These are phyloP conservation scores for Apodemia duryi DNA, from an alignment of 2,888 invertebrate species.

Conservation along the genomic window DNA sequence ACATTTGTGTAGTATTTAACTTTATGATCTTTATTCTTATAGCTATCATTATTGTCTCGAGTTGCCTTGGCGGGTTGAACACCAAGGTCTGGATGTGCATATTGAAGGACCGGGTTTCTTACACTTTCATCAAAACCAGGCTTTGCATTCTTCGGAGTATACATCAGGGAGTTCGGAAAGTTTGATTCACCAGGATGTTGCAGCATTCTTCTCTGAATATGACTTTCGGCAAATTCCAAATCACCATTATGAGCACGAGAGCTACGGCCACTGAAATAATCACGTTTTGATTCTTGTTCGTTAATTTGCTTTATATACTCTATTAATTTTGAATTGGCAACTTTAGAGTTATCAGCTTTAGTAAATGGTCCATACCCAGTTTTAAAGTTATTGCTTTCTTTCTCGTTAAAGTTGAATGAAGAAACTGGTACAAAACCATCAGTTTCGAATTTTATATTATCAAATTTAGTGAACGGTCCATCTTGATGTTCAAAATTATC, in stretches of 20 bases:
- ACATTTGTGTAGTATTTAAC: slow-evolving; percentile 74
- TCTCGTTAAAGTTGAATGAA: slow-evolving; percentile 64
- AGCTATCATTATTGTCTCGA: slow-evolving; percentile 56
- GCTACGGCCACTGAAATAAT: slow-evolving; percentile 78
- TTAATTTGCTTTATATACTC: slow-evolving; percentile 84
- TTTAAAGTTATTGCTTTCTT: slow-evolving; percentile 63
- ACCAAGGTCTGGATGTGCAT: slow-evolving; percentile 89
- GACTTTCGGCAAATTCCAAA: slow-evolving; percentile 71
- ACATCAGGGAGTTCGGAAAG: slow-evolving; percentile 83
- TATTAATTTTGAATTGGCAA: slow-evolving; percentile 78
- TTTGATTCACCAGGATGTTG: slow-evolving; percentile 82
- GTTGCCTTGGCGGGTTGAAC: slow-evolving; percentile 85
- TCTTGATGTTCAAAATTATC: slow-evolving; percentile 78
- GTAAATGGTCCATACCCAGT: slow-evolving; percentile 81
- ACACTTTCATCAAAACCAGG: slow-evolving; percentile 84
- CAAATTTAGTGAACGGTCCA: slow-evolving; percentile 81
- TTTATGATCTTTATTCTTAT: slow-evolving; percentile 56
- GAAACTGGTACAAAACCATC: slow-evolving; percentile 54
- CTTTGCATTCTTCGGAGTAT: slow-evolving; percentile 80
- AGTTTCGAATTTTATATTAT: slow-evolving; percentile 70
- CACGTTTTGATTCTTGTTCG: slow-evolving; percentile 80
- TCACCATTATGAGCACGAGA: slow-evolving; percentile 69
- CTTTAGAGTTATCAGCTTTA: slow-evolving; percentile 80
- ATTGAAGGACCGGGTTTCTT: slow-evolving; percentile 86
- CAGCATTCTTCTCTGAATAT: slow-evolving; percentile 85